Conservation (phyloP, 2,113 vertebrate species). For the Cardinalis cardinalis region DNA sequence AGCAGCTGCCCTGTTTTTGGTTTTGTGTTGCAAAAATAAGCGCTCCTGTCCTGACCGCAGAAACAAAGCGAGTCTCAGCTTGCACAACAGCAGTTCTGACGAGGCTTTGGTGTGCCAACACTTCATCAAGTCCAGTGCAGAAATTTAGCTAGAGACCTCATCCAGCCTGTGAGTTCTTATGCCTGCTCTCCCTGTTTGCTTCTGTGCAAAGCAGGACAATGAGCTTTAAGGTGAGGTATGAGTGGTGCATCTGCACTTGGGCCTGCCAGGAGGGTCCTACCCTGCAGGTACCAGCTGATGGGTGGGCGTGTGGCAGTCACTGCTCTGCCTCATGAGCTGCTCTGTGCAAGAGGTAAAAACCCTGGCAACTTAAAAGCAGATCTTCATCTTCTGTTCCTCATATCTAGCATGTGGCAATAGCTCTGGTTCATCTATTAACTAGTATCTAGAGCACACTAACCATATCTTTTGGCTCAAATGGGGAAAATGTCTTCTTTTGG, state of each 20-base stretch:
- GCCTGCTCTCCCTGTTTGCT: neutral
- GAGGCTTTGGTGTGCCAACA: neutral
- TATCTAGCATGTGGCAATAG: neutral
- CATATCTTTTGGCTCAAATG: neutral
- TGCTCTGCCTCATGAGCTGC: neutral
- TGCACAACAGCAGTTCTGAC: neutral
- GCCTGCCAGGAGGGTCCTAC: neutral
- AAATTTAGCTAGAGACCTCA: neutral
- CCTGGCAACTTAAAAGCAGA: neutral
- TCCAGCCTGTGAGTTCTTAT: neutral
- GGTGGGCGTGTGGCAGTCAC: neutral
- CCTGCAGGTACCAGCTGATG: neutral
- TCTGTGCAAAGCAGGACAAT: neutral
- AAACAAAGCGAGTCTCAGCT: neutral
- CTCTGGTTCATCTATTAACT: neutral
- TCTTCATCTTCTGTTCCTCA: neutral
- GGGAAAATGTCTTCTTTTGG: neutral
- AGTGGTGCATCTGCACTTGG: neutral
- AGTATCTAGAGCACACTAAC: neutral
- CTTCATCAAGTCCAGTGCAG: accelerated
- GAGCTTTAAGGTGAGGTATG: neutral
- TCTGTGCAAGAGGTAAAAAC: neutral
- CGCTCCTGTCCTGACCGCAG: accelerated
- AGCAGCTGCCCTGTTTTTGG: neutral
- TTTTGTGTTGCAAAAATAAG: neutral